Evolutionary conservation across 2,888 invertebrate species (phyloP).

Genomic region (Bombylius discolor): DNA sequence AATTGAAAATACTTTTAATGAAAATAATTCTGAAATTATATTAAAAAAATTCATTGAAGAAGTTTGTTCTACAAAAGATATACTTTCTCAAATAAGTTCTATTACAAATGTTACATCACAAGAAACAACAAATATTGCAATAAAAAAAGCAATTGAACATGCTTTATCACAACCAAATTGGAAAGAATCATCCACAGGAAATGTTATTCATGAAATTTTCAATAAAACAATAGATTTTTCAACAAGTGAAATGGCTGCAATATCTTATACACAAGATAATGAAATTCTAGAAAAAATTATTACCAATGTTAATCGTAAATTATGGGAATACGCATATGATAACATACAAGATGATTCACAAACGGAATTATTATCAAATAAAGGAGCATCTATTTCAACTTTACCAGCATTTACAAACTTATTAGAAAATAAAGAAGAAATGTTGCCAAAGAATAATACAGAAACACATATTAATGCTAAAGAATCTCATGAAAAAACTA

Average conservation of each 20-base stretch:
- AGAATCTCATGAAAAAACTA: too few species aligned
- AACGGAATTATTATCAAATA: too few species aligned
- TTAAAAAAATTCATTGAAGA: background rate
- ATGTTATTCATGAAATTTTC: too few species aligned
- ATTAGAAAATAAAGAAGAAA: background rate
- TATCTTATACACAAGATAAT: too few species aligned
- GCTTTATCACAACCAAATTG: conserved; percentile 17
- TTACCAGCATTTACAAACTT: background rate
- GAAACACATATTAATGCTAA: background rate
- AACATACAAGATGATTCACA: background rate
- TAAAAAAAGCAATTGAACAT: conserved; percentile 25
- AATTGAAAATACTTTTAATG: conserved; percentile 15
- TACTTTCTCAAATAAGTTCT: conserved; percentile 1
- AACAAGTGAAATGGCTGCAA: too few species aligned
- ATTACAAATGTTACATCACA: conserved; percentile 5
- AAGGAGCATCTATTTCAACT: background rate
- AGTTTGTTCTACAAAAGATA: conserved; percentile 3
- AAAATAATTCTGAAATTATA: background rate
- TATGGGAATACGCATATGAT: too few species aligned
- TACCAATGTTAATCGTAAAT: too few species aligned
- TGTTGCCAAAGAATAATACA: conserved; percentile 2
- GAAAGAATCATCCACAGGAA: background rate
- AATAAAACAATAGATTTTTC: too few species aligned
- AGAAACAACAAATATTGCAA: conserved; percentile 22
- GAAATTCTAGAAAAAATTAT: too few species aligned